These are phyloP conservation scores for Alca torda DNA, from an alignment of 2,797 vertebrate genomes.

Conservation along the genomic window DNA sequence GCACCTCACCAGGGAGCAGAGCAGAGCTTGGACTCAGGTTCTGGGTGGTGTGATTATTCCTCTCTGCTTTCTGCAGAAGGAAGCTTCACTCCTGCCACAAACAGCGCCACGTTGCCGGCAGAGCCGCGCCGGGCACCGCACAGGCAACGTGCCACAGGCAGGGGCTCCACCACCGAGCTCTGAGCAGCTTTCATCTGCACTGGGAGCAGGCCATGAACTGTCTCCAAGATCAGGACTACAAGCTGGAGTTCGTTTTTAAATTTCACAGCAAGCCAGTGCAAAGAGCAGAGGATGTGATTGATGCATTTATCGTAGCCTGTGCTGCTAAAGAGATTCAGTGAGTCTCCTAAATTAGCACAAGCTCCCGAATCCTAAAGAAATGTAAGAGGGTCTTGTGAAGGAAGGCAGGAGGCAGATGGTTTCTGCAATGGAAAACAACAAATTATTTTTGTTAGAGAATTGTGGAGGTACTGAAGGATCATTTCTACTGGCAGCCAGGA, in stretches of 20 bases:
- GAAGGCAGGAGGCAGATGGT: neutral
- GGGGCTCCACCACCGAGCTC: accelerated
- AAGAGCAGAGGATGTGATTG: neutral
- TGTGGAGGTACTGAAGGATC: neutral
- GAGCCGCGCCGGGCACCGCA: accelerated
- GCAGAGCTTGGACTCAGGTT: neutral
- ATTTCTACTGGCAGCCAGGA: conserved; percentile 16
- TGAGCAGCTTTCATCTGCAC: neutral
- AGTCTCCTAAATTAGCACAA: neutral
- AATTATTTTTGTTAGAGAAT: neutral
- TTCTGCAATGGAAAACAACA: neutral
- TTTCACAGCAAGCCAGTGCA: neutral
- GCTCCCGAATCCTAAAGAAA: neutral
- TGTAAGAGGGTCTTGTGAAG: neutral
- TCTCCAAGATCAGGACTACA: neutral
- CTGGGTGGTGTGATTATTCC: accelerated
- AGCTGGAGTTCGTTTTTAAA: neutral
- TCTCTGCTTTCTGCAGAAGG: neutral
- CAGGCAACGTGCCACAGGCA: accelerated
- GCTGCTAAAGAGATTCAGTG: conserved; percentile 17
- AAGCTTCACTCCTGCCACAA: neutral
- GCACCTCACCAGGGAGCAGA: neutral
- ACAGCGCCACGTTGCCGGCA: accelerated
- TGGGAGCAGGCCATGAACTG: neutral
- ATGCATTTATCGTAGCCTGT: neutral